Evolutionary conservation across 2,888 invertebrate species (phyloP).

Genomic region (Phortica magna): DNA sequence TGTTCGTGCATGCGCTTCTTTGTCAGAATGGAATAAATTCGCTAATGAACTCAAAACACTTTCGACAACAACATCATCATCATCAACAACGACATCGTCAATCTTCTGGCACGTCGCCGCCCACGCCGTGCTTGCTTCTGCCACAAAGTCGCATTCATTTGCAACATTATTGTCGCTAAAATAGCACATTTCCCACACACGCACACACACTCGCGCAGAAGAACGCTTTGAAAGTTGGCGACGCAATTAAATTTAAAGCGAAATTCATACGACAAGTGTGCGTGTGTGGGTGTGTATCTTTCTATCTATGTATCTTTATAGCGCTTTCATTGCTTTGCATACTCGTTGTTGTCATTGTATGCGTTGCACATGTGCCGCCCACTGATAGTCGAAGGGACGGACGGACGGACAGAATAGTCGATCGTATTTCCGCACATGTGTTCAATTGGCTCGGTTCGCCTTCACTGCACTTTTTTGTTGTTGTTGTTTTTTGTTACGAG

Average conservation of each 20-base stretch:
- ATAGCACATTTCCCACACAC: too few relatives aligned
- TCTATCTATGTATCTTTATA: neutral
- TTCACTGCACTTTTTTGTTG: neutral
- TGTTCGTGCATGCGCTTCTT: neutral
- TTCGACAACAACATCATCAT: neutral
- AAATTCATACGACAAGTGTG: neutral
- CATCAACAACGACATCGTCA: neutral
- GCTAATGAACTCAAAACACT: neutral
- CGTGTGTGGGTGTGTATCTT: neutral
- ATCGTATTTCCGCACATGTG: conserved; percentile 17
- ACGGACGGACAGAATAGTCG: neutral
- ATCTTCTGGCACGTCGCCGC: too few relatives aligned
- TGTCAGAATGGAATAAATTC: neutral
- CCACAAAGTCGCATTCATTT: too few relatives aligned
- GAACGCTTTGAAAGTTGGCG: neutral
- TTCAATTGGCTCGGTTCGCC: neutral
- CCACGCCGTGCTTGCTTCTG: too few relatives aligned
- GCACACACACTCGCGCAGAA: neutral
- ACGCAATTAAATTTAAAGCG: too few relatives aligned
- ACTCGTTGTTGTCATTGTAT: neutral
- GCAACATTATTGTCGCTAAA: too few relatives aligned
- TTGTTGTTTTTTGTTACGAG: too few relatives aligned
- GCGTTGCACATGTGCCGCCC: neutral
- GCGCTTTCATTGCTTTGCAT: neutral
- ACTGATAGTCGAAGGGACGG: neutral